Evolutionary conservation across 1,140 invertebrate species (phyloP), one percentile per base, ranked within the genome.

Genomic region (Druon quercuslanigerum): DNA sequence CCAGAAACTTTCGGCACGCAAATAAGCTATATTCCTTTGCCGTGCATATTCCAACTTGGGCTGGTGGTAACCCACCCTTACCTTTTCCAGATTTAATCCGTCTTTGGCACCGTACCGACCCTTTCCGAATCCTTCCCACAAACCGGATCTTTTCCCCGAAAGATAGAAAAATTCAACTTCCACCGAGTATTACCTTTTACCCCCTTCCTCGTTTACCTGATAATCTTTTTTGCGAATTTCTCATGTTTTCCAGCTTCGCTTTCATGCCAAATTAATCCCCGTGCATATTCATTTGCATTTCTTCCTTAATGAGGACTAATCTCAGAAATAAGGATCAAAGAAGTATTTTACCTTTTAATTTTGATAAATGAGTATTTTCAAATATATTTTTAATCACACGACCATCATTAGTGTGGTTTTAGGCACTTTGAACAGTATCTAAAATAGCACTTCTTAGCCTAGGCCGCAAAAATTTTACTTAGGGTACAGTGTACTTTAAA

Each of bases 1-100:
- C 83, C 84, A 83, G 84, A 90, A 90, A 90, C 83, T 91, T 91
- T 91, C 78, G 85, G 87, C 90, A 91, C 90, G 90, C 90, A 88
- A 90, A 90, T 91, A 89, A 91, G 89, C 90, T 87, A 89, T 91
- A 91, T 90, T 90, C 89, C 89, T 90, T 89, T 86, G 74, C 76
- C 78, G 66, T 84, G 82, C 82, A 86, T 84, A 84, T 86, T 83
- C 79, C 83, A 90, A 90, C 89, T 90, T 90, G 79, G 83, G 78
- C 83, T 85, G 81, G 79, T 77, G 85, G 81, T 84, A 86, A 85
- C 83, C 84, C 84, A 81, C 79, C 86, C 83, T 85, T 81, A 82
- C 75, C 81, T 85, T 84, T 84, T 83, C 74, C 82, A 80, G 83
- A 83, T 87, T 87, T 86, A 86, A 86, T 87, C 83, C 86, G 81